Percentiles rank a stretch among this genome's conserved stretches.
Evolutionary conservation across 2,888 invertebrate species (phyloP).

Genomic region (Agrochola lota): DNA sequence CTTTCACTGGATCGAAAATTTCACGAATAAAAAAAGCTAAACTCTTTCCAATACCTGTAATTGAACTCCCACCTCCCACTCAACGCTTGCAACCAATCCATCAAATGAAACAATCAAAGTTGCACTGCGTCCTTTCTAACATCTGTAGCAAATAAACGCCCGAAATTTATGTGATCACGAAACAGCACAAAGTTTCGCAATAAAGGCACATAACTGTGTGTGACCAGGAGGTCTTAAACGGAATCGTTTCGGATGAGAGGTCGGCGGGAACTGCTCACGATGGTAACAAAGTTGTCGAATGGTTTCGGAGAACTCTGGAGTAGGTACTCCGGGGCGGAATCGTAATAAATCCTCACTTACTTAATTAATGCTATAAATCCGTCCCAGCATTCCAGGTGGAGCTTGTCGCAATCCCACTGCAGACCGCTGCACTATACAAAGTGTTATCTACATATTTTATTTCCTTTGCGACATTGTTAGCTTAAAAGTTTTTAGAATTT

Average conservation of each 20-base stretch:
- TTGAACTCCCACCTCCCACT: not conserved
- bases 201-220: constrained; percentile 58
- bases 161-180: constrained; percentile 40
- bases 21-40: not conserved
- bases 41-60: not conserved
- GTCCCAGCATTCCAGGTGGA: constrained; percentile 70
- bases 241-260: constrained; percentile 58
- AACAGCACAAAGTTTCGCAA: constrained; percentile 63
- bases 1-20: not conserved
- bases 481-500: constrained; percentile 14
- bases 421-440: constrained; percentile 56
- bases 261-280: constrained; percentile 45
- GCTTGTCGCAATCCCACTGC: constrained; percentile 66
- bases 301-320: constrained; percentile 52
- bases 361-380: constrained; percentile 77
- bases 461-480: constrained; percentile 26
- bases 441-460: constrained; percentile 57
- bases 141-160: constrained; percentile 24
- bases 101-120: constrained; percentile 9
- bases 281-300: constrained; percentile 72
- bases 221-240: constrained; percentile 55
- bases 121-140: not conserved
- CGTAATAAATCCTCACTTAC: constrained; percentile 71
- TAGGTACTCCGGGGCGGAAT: constrained; percentile 50
- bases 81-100: not conserved